phyloP scores from a whole-genome alignment of 2,888 invertebrate genomes.

The Eupithecia vulgata region DNA sequence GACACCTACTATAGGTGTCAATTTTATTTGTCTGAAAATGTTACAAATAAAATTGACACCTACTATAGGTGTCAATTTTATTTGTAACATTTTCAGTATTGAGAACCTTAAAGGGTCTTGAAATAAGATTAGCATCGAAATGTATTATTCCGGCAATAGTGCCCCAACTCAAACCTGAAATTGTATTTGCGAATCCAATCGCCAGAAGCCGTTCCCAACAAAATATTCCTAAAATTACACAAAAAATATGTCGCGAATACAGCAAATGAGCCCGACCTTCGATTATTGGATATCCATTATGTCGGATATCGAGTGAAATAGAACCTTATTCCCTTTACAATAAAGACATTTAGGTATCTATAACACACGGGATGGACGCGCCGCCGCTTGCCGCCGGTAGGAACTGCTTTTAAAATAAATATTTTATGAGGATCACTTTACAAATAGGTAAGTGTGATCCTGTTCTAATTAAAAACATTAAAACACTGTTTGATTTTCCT shows the following conservation, averaged over 20 bases:
- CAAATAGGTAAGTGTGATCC: neutral
- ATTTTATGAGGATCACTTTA: neutral
- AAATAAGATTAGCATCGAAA: slow-evolving; percentile 15
- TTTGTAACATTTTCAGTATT: slow-evolving; percentile 2
- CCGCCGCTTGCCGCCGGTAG: neutral
- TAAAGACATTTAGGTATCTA: neutral
- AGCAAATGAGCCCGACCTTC: slow-evolving; percentile 27
- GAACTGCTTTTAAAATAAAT: neutral
- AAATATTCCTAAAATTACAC: slow-evolving; percentile 34
- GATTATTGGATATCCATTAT: slow-evolving; percentile 42
- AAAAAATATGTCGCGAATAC: slow-evolving; percentile 37
- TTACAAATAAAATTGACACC: too few species aligned
- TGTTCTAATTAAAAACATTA: neutral
- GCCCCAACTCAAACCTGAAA: slow-evolving; percentile 35
- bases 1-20: neutral
- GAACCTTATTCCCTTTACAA: slow-evolving; percentile 8
- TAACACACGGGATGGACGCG: neutral
- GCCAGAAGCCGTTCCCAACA: slow-evolving; percentile 10
- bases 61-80: neutral
- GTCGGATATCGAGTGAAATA: slow-evolving; percentile 20
- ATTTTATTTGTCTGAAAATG: too few species aligned
- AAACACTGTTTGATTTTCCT: neutral
- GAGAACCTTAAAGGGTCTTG: neutral
- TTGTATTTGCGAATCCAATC: slow-evolving; percentile 19
- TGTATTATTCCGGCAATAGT: slow-evolving; percentile 23